These are phyloP conservation scores for Hydriomena furcata DNA, from an alignment of 2,888 invertebrate genomes.

Conservation along the genomic window DNA sequence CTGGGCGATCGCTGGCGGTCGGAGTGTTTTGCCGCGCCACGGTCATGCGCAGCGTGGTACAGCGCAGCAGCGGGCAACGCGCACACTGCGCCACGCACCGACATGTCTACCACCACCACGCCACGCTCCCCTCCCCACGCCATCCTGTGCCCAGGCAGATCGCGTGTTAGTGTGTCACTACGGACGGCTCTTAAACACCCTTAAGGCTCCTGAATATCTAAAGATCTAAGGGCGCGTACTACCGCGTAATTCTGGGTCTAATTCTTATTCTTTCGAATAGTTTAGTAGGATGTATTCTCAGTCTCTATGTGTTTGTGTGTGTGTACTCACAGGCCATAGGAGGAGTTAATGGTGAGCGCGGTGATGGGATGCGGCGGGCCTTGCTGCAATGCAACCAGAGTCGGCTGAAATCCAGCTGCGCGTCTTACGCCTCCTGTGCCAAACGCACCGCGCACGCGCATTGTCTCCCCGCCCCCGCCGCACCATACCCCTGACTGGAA, in stretches of 20 bases:
- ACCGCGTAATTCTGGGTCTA: too few species aligned
- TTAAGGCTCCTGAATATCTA: too few species aligned
- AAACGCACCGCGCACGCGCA: slow-evolving; percentile 69
- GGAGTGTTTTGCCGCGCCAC: slow-evolving; percentile 80
- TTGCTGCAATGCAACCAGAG: slow-evolving; percentile 95
- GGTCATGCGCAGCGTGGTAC: slow-evolving; percentile 90
- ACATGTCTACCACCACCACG: slow-evolving; percentile 96
- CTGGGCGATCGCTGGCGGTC: slow-evolving; percentile 92
- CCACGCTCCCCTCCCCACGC: slow-evolving; percentile 99
- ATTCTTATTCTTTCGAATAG: too few species aligned
- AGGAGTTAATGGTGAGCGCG: slow-evolving; percentile 96
- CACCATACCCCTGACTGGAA: slow-evolving; percentile 53
- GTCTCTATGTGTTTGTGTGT: too few species aligned
- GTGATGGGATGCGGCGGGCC: slow-evolving; percentile 94
- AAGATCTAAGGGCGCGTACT: too few species aligned
- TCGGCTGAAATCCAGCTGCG: slow-evolving; percentile 98
- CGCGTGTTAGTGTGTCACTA: too few species aligned
- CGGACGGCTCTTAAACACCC: too few species aligned
- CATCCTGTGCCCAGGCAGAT: too few species aligned
- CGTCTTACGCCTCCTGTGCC: slow-evolving; percentile 86
- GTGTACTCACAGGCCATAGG: slow-evolving; percentile 96
- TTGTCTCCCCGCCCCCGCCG: slow-evolving; percentile 38
- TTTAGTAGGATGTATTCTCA: too few species aligned
- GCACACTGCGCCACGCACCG: slow-evolving; percentile 94
- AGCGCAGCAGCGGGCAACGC: slow-evolving; percentile 96